phyloP scores from a whole-genome alignment of 1,140 invertebrate species.

The Tetramorium simillimum region DNA sequence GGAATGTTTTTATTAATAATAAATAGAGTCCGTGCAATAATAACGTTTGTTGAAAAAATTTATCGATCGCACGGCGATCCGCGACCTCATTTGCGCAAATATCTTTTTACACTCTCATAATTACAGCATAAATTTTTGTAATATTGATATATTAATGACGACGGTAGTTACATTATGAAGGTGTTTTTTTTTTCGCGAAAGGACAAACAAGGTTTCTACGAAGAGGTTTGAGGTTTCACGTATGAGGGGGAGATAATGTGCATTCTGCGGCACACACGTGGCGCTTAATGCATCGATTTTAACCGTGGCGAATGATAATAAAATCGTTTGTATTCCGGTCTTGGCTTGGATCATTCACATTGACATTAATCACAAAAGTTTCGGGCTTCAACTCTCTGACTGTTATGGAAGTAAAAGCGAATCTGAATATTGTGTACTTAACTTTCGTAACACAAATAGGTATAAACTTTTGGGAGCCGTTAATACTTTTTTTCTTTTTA shows the following conservation, averaged over 20 bases:
- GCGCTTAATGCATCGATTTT: conserved; percentile 19
- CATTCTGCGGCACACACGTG: conserved; percentile 27
- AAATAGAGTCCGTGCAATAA: neutral
- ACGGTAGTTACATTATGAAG: neutral
- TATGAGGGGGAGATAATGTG: conserved; percentile 9
- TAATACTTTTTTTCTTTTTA: neutral
- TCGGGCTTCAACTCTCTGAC: neutral
- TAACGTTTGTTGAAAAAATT: neutral
- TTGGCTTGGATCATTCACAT: conserved; percentile 19
- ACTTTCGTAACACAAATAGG: neutral
- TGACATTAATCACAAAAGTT: conserved; percentile 17
- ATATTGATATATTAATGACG: neutral
- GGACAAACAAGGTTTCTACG: neutral
- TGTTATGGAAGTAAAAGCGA: neutral
- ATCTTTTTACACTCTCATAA: neutral
- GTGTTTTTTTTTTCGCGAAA: neutral
- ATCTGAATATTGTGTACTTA: neutral
- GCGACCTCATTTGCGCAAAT: neutral
- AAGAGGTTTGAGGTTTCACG: neutral
- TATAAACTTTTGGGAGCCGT: neutral
- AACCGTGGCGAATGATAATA: conserved; percentile 37
- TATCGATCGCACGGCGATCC: neutral
- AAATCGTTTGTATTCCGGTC: conserved; percentile 11
- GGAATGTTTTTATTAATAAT: neutral
- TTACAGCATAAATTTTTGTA: neutral